Percentiles rank a stretch among this genome's conserved stretches.
These are phyloP conservation scores for Chironomus tentans DNA, from an alignment of 2,888 invertebrate genomes.

Conservation along the genomic window DNA sequence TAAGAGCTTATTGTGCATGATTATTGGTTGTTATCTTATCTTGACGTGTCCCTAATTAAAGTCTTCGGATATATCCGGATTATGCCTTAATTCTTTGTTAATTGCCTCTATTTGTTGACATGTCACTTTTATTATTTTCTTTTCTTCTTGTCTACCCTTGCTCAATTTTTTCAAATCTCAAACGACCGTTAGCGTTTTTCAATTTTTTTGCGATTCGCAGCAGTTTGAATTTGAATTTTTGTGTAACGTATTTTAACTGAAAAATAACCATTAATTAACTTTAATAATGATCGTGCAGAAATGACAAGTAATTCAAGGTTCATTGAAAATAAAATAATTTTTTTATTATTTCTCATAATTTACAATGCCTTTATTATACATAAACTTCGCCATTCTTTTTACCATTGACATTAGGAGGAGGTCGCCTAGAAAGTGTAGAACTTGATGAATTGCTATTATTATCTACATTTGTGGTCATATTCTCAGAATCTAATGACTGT, in stretches of 20 bases:
- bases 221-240: neutral
- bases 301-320: no score
- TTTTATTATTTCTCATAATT: neutral
- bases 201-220: neutral
- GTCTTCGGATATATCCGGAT: no score
- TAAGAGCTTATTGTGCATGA: neutral
- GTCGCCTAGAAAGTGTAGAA: slow-evolving; percentile 13
- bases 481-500: slow-evolving; percentile 8
- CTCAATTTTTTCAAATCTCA: neutral
- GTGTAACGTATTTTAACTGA: neutral
- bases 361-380: neutral
- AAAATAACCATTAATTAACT: neutral
- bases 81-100: no score
- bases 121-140: neutral
- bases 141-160: no score
- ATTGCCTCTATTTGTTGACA: neutral
- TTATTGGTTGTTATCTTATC: neutral
- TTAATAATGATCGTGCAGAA: no score
- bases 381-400: slow-evolving; percentile 22
- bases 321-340: neutral
- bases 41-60: no score
- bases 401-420: neutral
- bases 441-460: neutral
- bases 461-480: neutral
- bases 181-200: no score